Conservation (phyloP, 2,113 vertebrate genomes). For the Canis aureus region DNA sequence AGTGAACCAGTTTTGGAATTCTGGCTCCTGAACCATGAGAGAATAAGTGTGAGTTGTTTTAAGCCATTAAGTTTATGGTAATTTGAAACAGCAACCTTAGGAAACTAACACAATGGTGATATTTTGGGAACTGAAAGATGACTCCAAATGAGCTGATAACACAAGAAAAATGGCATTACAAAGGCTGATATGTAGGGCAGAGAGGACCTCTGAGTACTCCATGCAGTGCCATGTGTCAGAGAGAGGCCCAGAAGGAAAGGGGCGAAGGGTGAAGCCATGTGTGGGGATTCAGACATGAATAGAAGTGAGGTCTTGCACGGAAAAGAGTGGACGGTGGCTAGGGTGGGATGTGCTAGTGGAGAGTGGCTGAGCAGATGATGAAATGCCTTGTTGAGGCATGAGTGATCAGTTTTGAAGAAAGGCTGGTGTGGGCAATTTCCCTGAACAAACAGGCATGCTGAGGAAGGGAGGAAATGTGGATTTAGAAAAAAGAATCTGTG, state of each 20-base stretch:
- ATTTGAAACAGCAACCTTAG: neutral
- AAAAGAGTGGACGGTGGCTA: neutral
- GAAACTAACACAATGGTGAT: neutral
- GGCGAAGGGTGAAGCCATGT: neutral
- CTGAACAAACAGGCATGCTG: neutral
- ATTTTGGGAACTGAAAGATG: constrained; percentile 45
- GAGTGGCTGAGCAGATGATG: neutral
- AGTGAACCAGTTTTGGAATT: neutral
- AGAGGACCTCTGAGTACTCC: neutral
- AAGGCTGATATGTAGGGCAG: neutral
- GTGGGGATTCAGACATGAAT: neutral
- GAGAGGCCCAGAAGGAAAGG: neutral
- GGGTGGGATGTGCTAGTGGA: too few species aligned
- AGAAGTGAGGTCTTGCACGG: neutral
- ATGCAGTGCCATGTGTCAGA: fast-evolving
- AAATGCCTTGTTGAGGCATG: neutral
- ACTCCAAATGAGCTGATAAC: constrained; percentile 15
- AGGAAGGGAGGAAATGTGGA: neutral
- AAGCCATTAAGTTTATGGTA: neutral
- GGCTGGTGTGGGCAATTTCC: neutral
- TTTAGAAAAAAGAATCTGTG: neutral
- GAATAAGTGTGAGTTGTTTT: neutral
- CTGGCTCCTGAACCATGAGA: neutral
- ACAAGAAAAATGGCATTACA: neutral
- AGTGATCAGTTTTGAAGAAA: neutral